Evolutionary conservation across 2,888 invertebrate genomes (phyloP), one percentile per base, ranked within the genome.

Genomic region (Catotricha subobsoleta): DNA sequence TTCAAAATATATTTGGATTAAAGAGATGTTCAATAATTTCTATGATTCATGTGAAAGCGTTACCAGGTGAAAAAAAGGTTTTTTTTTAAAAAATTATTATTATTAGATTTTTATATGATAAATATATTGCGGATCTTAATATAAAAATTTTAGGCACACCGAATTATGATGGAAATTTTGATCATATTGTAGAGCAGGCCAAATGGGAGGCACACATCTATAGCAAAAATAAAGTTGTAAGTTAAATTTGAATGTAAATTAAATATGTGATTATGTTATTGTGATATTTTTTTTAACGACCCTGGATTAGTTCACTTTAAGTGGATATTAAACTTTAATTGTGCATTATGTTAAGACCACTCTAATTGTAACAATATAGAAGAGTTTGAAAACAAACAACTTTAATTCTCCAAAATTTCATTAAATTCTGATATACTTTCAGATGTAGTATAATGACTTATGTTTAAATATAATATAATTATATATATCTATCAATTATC

Each of bases 71-170:
- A n/a, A n/a, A n/a, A n/a, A n/a, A n/a, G n/a, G 46, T 28, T 34
- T 6, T n/a, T 15, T 10, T 7, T 7, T 33, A 25, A 8, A 25
- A 23, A 20, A 29, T 23, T 12, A n/a, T 25, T 21, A 37, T 7
- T 6, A 3, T 27, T n/a, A 13, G 20, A 9, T 13, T 13, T 34
- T 34, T 21, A 25, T 8, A 25, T 34, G 21, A 18, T 21, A 20
- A 8, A 21, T 20, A 21, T 34, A 12, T 34, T 34, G 5, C 34
- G 21, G n/a, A n/a, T n/a, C n/a, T n/a, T n/a, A n/a, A n/a, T n/a
- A n/a, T n/a, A n/a, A n/a, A n/a, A n/a, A n/a, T n/a, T n/a, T n/a
- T 13, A 72, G 79, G 78, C 15, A 72, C 76, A 1, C 79, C 80
- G 5, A 58, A 60, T 34, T 72, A 69, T 55, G 51, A 52, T 41